These are phyloP conservation scores for Micronycteris hirsuta DNA, from an alignment of 2,113 vertebrate genomes.

Conservation along the genomic window DNA sequence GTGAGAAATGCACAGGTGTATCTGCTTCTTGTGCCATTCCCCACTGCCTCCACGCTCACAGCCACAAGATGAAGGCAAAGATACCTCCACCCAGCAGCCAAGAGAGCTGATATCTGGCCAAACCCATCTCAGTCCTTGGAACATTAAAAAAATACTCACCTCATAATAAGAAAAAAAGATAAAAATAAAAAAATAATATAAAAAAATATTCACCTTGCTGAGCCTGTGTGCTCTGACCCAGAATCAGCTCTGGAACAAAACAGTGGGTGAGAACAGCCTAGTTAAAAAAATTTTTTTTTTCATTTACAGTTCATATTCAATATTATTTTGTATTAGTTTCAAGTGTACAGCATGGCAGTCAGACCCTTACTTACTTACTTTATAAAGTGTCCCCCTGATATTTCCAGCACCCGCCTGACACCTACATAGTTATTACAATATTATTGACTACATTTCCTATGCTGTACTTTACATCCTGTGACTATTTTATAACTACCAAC, in stretches of 20 bases:
- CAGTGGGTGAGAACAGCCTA: neutral
- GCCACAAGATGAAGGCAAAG: accelerated
- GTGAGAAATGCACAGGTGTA: neutral
- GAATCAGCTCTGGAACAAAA: neutral
- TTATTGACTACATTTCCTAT: neutral
- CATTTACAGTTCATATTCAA: neutral
- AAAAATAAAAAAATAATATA: neutral
- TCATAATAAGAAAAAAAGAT: too few relatives aligned
- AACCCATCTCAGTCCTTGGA: neutral
- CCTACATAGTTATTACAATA: neutral
- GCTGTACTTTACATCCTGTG: neutral
- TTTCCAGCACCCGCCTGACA: neutral
- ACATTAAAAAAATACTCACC: neutral
- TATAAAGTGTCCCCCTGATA: neutral
- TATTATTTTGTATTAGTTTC: neutral
- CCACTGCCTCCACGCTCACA: too few relatives aligned
- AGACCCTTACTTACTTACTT: neutral
- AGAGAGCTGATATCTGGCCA: too few relatives aligned
- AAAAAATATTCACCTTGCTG: neutral
- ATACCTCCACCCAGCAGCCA: neutral
- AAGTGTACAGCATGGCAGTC: neutral
- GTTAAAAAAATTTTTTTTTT: neutral
- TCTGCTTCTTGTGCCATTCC: neutral
- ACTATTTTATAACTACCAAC: neutral
- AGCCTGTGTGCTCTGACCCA: neutral